Evolutionary conservation across 2,888 invertebrate species (phyloP), one percentile per base, ranked within the genome.

Genomic region (Psylliodes chrysocephalus): DNA sequence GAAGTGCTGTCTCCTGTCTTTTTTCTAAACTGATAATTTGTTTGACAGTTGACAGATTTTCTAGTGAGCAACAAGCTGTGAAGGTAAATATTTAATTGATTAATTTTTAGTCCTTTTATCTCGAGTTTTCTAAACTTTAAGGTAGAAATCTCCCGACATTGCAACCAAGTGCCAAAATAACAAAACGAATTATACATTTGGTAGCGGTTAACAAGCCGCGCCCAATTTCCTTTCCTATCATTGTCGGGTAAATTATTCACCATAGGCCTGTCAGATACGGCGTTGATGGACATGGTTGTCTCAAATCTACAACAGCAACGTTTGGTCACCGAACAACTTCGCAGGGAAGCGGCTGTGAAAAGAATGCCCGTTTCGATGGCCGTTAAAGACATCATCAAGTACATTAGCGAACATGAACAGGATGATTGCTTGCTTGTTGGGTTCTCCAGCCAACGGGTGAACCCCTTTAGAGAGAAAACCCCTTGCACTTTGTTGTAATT

Each of bases 381-480:
- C n/a, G 93, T 96, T 62, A 91, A 92, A 70, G 93, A 96, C 76
- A 94, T 97, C 74, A 92, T 96, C 79, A 94, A 94, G 79, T 96
- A 90, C 80, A 93, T 96, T 70, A 88, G 89, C 42, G 95, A 96
- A 76, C 95, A 96, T 78, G 93, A 95, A 78, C 92, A 93, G 75
- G 96, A 96, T 78, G 97, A 97, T 84, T 96, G 93, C 77, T 88
- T 97, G 49, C 87, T 97, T 69, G 93, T 94, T 70, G 97, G 97
- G 30, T 97, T 97, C 82, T 92, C 94, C 68, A 94, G 93, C 73
- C 96, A 96, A 81, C 94, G 95, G 81, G 93, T 95, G 12, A 97
- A 97, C 84, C 97, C 97, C 22, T 97, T 95, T 86, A 90, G 95
- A 71, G 96, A 96, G 84, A 96, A 96, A 85, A 94, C 92, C 80